Percentiles rank a stretch among this genome's conserved stretches.
These are phyloP conservation scores for Platorchestia sp. DNA, from an alignment of 1,140 invertebrate species.

Conservation along the genomic window DNA sequence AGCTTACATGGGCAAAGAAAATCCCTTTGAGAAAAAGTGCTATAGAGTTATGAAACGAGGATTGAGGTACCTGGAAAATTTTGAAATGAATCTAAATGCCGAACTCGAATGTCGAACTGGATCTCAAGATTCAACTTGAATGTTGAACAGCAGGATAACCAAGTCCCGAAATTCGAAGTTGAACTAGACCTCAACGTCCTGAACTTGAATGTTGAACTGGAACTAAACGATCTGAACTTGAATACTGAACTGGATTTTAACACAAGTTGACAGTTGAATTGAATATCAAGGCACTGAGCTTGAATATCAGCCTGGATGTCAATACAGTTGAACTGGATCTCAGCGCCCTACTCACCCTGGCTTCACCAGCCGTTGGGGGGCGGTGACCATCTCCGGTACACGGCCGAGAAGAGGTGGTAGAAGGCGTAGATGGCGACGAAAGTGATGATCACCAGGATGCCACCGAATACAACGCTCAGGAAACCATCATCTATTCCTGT, in stretches of 20 bases:
- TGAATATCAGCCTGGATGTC: neutral
- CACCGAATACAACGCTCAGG: conserved; percentile 65
- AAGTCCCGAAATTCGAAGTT: too few species aligned
- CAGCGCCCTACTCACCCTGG: neutral
- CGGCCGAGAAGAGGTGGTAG: conserved; percentile 63
- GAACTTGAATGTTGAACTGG: too few species aligned
- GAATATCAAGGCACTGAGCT: too few species aligned
- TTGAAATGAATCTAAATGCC: too few species aligned
- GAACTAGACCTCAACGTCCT: too few species aligned
- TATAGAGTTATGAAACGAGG: too few species aligned
- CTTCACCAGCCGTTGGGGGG: conserved; percentile 57
- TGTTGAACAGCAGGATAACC: too few species aligned
- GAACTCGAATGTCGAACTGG: too few species aligned
- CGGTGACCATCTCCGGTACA: conserved; percentile 64
- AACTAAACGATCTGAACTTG: neutral
- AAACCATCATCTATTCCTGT: conserved; percentile 66
- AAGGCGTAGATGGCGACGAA: conserved; percentile 65
- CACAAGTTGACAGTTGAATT: neutral
- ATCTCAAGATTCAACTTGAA: too few species aligned
- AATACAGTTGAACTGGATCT: neutral
- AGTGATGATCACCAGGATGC: conserved; percentile 64
- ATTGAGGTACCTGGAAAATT: too few species aligned
- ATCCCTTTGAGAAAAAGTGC: too few species aligned
- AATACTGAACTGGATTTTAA: neutral
- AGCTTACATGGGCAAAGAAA: too few species aligned